Base-by-base conservation (phyloP, 30 jellyfish, hydroid and myxozoan genomes). In the Pseudorhiza aurosa region DNA sequence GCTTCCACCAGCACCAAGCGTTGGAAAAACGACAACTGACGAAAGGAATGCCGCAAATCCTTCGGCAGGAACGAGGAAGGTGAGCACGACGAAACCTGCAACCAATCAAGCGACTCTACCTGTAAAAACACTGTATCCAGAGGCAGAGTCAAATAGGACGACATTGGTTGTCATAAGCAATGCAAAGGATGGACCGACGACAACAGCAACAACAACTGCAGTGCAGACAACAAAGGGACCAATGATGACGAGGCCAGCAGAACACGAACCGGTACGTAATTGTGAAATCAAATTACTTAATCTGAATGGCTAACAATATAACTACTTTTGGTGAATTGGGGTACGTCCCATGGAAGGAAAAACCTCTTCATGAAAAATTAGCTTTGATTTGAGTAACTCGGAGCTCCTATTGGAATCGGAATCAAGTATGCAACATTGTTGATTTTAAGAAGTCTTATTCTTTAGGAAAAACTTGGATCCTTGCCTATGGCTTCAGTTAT, bases 181-280 rank as follows among this genome's bases (percentile, higher is more conserved):
- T 2, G 69, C 42, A 3, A 32, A 49, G 33, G 27, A 44, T 29
- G 85, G 12, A 67, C 39, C 15, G 3, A 67, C 46, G 21, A 46
- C 83, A 45, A 70, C 83, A 14, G 57, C 74, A 11, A 74, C 58
- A 32, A 57, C 87, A 18, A 42, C 55, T 2, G 63, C 87, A 26
- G 14, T 58, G 29, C 58, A 32, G 35, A 77, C 74, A 45, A 65
- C 86, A 35, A 30, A 33, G 14, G 33, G 86, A 18, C 75, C 72
- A 35, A 40, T 58, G 33, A 32, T 63, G 9, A 77, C 89, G 24
- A 59, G 49, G 39, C 89, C 89, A 60, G 63, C 89, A n/a, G 89
- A 77, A 24, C 39, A 33, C 29, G 89, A 77, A 49, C 60, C 63
- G 10, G 89, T 77, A 21, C 85, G 85, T 72, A 72, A 21, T 40